These are phyloP conservation scores for Drosophila guanche DNA, from an alignment of 1,140 invertebrate species.

Conservation along the genomic window DNA sequence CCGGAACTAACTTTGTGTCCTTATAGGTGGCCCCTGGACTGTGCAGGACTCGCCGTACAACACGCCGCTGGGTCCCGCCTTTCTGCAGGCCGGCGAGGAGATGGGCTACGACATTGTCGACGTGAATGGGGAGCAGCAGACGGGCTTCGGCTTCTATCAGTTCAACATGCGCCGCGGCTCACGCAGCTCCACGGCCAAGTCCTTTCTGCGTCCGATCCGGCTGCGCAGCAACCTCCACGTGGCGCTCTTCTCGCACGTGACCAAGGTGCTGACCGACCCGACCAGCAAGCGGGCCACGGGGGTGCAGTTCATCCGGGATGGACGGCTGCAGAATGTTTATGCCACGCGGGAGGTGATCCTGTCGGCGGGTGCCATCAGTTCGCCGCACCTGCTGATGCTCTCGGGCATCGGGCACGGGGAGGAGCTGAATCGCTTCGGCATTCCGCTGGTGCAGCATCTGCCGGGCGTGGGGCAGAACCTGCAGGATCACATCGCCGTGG, in stretches of 20 bases:
- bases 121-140: constrained; percentile 91
- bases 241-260: constrained; percentile 90
- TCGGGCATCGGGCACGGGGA: constrained; percentile 91
- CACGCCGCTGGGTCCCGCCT: constrained; percentile 91
- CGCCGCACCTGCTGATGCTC: constrained; percentile 92
- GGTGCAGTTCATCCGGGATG: constrained; percentile 90
- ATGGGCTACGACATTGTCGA: constrained; percentile 93
- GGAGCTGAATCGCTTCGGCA: constrained; percentile 88
- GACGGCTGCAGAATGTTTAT: constrained; percentile 86
- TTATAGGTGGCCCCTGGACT: constrained; percentile 90
- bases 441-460: constrained; percentile 88
- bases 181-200: constrained; percentile 91
- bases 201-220: constrained; percentile 90
- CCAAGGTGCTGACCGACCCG: constrained; percentile 90
- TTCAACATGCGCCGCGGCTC: constrained; percentile 91
- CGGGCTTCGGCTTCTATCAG: constrained; percentile 92
- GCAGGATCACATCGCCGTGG: constrained; percentile 93
- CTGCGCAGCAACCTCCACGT: constrained; percentile 90
- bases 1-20: too few relatives aligned
- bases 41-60: constrained; percentile 92
- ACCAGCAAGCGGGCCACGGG: constrained; percentile 88
- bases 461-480: constrained; percentile 92
- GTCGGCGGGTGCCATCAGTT: constrained; percentile 90
- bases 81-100: constrained; percentile 94
- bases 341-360: constrained; percentile 92